These are phyloP conservation scores for Aporrectodea caliginosa DNA, from an alignment of 1,140 invertebrate species.

Conservation along the genomic window DNA sequence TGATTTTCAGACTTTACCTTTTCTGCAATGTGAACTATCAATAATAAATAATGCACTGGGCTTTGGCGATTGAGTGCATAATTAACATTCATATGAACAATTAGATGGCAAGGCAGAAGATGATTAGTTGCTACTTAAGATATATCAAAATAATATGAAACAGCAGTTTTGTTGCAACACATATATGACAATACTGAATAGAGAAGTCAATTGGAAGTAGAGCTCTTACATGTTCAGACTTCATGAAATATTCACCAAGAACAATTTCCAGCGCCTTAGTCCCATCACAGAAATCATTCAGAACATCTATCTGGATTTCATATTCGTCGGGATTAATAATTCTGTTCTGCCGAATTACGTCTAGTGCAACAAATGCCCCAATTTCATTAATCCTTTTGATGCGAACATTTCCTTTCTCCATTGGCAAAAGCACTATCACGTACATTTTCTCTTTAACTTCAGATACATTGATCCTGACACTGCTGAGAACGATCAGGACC, in stretches of 20 bases:
- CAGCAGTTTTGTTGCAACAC: neutral
- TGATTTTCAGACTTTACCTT: too few species aligned
- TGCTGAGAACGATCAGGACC: too few species aligned
- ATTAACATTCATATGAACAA: too few species aligned
- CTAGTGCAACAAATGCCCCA: neutral
- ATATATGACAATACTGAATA: neutral
- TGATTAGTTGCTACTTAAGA: neutral
- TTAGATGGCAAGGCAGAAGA: neutral
- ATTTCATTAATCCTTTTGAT: neutral
- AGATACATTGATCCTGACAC: too few species aligned
- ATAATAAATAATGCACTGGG: too few species aligned
- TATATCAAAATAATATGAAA: neutral
- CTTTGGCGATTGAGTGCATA: too few species aligned
- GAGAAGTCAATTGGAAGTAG: neutral
- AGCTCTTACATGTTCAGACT: neutral
- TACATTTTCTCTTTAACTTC: neutral
- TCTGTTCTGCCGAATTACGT: neutral
- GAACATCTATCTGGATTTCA: neutral
- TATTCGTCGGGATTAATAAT: neutral
- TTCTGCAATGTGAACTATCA: too few species aligned
- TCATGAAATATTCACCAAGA: neutral
- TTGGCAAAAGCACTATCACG: neutral
- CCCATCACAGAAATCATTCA: neutral
- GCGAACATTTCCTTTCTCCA: neutral
- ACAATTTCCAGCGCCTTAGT: neutral